Conservation (phyloP, 92 coral and sea anemone species). For the Metridium senile region DNA sequence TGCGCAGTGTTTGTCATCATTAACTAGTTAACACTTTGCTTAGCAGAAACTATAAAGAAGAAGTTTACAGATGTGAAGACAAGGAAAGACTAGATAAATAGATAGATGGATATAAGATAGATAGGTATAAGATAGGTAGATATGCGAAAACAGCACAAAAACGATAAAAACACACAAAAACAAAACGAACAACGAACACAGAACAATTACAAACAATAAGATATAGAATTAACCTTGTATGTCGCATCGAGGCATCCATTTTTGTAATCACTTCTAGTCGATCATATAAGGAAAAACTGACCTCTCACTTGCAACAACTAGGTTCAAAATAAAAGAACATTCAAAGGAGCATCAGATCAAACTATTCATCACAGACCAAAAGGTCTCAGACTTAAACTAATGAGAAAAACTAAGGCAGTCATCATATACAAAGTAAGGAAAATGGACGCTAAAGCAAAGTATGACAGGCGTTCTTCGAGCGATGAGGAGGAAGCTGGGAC, state of each 20-base stretch:
- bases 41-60: not conserved
- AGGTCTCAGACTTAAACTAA: slow-evolving; percentile 96
- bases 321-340: not conserved
- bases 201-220: not conserved
- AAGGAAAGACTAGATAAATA: slow-evolving; percentile 1
- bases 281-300: slow-evolving; percentile 73
- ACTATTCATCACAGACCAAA: slow-evolving; percentile 67
- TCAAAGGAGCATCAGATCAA: slow-evolving; percentile 45
- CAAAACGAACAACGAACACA: slow-evolving; percentile 1
- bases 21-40: slow-evolving; percentile 58
- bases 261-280: slow-evolving; percentile 26
- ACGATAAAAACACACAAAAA: not conserved
- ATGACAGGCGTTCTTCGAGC: slow-evolving; percentile 6
- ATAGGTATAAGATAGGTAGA: no score
- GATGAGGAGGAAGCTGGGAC: not conserved
- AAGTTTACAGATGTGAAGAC: not conserved
- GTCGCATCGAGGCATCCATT: not conserved
- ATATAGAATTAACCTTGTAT: not conserved
- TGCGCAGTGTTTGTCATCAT: slow-evolving; percentile 98
- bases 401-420: slow-evolving; percentile 28
- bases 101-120: no score
- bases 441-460: slow-evolving; percentile 8
- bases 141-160: not conserved
- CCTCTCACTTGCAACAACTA: slow-evolving; percentile 38
- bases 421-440: not conserved